phyloP scores from a whole-genome alignment of 1,140 invertebrate genomes.

The Euglossa dilemma region DNA sequence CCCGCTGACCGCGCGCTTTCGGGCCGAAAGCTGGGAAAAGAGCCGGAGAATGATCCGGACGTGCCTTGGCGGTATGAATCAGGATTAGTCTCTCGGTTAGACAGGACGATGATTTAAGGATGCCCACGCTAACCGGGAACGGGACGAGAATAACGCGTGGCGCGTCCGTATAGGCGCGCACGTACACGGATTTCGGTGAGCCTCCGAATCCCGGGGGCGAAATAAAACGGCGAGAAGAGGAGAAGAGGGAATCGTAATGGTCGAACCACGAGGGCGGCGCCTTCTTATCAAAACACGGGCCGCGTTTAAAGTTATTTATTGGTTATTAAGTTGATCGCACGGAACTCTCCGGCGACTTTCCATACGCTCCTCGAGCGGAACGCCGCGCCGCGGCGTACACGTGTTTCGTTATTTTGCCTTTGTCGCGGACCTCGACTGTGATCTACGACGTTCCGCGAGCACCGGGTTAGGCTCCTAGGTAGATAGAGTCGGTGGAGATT shows the following conservation, averaged over 20 bases:
- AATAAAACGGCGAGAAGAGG: slow-evolving; percentile 41
- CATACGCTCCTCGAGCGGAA: neutral
- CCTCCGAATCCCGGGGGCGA: slow-evolving; percentile 20
- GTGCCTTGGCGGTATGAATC: slow-evolving; percentile 69
- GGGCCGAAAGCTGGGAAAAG: neutral
- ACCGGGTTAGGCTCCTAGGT: slow-evolving; percentile 11
- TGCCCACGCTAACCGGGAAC: slow-evolving; percentile 34
- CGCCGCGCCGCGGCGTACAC: neutral
- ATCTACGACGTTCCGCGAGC: slow-evolving; percentile 39
- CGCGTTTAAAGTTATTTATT: slow-evolving; percentile 74
- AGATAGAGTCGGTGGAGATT: slow-evolving; percentile 34
- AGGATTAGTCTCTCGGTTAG: slow-evolving; percentile 73
- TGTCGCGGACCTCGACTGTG: slow-evolving; percentile 19
- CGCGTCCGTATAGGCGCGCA: slow-evolving; percentile 14
- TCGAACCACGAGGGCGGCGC: slow-evolving; percentile 37
- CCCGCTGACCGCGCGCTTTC: neutral
- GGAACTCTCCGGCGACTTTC: neutral
- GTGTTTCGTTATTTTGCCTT: slow-evolving; percentile 41
- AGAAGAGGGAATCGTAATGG: slow-evolving; percentile 57
- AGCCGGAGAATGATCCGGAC: neutral
- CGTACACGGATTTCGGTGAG: slow-evolving; percentile 37
- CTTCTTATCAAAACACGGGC: slow-evolving; percentile 73
- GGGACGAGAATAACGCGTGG: slow-evolving; percentile 51
- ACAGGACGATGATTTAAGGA: slow-evolving; percentile 73
- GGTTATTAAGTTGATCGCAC: slow-evolving; percentile 63